A percentile compares a stretch with the other conserved stretches of the same genome.
phyloP scores from a whole-genome alignment of 2,113 vertebrate genomes.

The Gambusia affinis region DNA sequence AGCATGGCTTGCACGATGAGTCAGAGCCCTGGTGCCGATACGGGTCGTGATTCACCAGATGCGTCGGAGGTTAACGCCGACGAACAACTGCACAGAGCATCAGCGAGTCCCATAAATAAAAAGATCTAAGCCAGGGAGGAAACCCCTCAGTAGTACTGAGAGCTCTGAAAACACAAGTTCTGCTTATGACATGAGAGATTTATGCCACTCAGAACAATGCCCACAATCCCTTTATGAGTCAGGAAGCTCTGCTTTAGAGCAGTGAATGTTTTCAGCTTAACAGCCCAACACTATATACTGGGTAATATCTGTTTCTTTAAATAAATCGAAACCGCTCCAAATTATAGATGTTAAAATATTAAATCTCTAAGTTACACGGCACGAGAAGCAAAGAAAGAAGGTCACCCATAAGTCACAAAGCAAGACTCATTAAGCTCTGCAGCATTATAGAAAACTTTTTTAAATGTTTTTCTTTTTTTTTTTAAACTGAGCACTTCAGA shows the following conservation, averaged over 20 bases:
- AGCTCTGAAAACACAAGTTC: conserved; percentile 39
- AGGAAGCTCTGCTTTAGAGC: conserved; percentile 63
- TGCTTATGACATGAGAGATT: conserved; percentile 51
- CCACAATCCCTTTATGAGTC: conserved; percentile 51
- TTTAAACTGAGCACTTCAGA: not conserved
- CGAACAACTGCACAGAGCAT: conserved; percentile 6
- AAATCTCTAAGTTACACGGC: conserved; percentile 55
- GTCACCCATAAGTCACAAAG: conserved; percentile 9
- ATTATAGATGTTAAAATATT: conserved; percentile 74
- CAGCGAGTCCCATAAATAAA: conserved; percentile 29
- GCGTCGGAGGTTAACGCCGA: conserved; percentile 15
- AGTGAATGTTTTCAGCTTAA: conserved; percentile 50
- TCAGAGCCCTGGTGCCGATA: not conserved
- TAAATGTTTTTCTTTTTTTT: too few species aligned
- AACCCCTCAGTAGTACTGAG: conserved; percentile 12
- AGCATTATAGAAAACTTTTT: not conserved
- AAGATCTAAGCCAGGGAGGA: conserved; percentile 29
- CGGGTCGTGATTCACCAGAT: not conserved
- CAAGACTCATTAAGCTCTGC: conserved; percentile 27
- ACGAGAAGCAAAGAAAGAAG: conserved; percentile 33
- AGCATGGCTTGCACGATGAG: conserved; percentile 9
- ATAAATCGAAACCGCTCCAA: conserved; percentile 68
- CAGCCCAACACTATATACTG: conserved; percentile 50
- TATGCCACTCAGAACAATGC: conserved; percentile 61
- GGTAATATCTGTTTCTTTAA: conserved; percentile 70